Base-by-base conservation (phyloP, 2,888 invertebrate species). In the Lamellibrachia columna region DNA sequence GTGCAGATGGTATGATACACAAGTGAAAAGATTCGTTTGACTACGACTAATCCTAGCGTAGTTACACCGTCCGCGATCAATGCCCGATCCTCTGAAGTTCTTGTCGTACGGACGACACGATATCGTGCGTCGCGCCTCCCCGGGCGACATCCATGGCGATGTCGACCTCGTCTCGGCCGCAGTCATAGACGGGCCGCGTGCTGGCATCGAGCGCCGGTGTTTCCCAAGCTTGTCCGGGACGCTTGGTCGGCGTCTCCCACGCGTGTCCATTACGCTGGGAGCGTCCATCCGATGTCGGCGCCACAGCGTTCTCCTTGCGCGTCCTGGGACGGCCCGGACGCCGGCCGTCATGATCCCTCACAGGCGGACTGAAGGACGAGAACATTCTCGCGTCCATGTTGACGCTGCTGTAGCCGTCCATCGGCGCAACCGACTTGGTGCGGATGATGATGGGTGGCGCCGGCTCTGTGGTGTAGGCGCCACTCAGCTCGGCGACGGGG, bases 101-200 rank as follows among this genome's bases (percentile, higher is more conserved):
- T 22, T 75, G 75, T 15, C 75, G 75, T 22, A 75, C 75, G 75
- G 75, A 11, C 22, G 75, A 75, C 22, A 75, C 75, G 22, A 75
- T 2, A 6, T 75, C 6, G 75, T n/a, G 15, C 75, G 75, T 15
- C 22, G 75, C 75, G 15, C 75, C 75, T 15, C 75, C n/a, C 6
- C 75, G 75, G 75, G n/a, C 75, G 75, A 75, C 75, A n/a, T 75
- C 75, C 75, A 75, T 75, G 75, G 75, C 75, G 75, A 75, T 22
- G 75, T 75, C 75, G 75, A 75, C 75, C 75, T 75, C 75, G 75
- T 75, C 75, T 75, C 75, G 15, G 11, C 75, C 75, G 4, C 22
- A 22, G 75, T 75, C 75, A 7, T 75, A 75, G 75, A 75, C 75
- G 75, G 75, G 75, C 75, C 75, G 11, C n/a, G n/a, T 22, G 22